Evolutionary conservation across 2,797 vertebrate species (phyloP).

Genomic region (Fratercula arctica): DNA sequence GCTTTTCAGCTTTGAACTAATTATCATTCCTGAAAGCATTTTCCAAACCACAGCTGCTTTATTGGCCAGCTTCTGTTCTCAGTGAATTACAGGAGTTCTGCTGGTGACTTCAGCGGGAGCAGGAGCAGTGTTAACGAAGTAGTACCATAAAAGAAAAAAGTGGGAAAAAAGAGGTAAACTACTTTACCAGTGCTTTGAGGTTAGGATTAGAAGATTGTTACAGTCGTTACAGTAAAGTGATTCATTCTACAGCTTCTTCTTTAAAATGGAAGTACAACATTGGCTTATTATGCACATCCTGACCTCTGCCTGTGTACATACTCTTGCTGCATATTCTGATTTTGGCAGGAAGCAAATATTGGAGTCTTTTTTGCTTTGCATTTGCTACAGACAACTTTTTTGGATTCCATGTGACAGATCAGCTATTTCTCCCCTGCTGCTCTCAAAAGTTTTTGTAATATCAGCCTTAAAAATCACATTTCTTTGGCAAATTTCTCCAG

Average conservation of each 20-base stretch:
- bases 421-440: neutral
- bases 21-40: neutral
- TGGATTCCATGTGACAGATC: neutral
- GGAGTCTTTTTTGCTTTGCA: neutral
- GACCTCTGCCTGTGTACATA: neutral
- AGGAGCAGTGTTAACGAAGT: neutral
- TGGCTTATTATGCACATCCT: neutral
- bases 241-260: neutral
- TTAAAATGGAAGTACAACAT: neutral
- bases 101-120: neutral
- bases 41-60: neutral
- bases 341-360: neutral
- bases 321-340: neutral
- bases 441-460: neutral
- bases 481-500: constrained; percentile 23
- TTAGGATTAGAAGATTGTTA: neutral
- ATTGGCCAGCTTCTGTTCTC: neutral
- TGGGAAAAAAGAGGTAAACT: neutral
- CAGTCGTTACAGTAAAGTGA: neutral
- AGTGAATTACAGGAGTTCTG: neutral
- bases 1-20: constrained; percentile 18
- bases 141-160: neutral
- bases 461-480: constrained; percentile 29
- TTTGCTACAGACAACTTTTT: constrained; percentile 1
- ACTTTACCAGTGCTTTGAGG: neutral